Conservation (phyloP, 2,797 vertebrate genomes). For the Acanthis flammea region DNA sequence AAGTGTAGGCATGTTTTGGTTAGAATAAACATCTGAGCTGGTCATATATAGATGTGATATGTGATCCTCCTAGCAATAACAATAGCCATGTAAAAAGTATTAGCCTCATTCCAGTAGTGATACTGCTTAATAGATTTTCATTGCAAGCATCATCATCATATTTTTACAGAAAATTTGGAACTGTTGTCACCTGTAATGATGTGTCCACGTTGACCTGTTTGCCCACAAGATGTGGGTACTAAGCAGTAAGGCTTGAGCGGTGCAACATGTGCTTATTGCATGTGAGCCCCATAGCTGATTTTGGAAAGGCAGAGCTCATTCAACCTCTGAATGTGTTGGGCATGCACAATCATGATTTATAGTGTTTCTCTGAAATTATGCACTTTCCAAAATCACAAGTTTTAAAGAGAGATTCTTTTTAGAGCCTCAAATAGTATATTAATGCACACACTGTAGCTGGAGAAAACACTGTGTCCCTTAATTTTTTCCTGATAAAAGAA, state of each 20-base stretch:
- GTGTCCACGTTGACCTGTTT: neutral
- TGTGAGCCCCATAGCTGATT: neutral
- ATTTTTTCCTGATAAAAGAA: neutral
- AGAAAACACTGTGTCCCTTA: neutral
- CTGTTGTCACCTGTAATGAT: neutral
- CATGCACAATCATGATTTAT: neutral
- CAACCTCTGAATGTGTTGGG: neutral
- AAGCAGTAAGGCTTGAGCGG: neutral
- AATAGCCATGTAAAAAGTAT: neutral
- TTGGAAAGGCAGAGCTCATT: neutral
- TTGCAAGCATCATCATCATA: too few relatives aligned
- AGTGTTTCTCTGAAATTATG: neutral
- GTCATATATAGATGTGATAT: neutral
- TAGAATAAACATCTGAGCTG: neutral
- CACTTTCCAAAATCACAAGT: neutral
- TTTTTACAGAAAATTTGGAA: neutral
- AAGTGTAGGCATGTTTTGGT: neutral
- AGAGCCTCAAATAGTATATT: neutral
- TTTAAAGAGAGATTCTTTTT: neutral
- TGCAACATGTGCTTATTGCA: accelerated
- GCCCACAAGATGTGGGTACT: neutral
- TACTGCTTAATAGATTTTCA: neutral
- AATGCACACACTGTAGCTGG: neutral
- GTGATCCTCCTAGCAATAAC: neutral
- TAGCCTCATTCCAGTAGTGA: neutral